These are phyloP conservation scores for Phaedon cochleariae DNA, from an alignment of 2,888 invertebrate species.

Conservation along the genomic window DNA sequence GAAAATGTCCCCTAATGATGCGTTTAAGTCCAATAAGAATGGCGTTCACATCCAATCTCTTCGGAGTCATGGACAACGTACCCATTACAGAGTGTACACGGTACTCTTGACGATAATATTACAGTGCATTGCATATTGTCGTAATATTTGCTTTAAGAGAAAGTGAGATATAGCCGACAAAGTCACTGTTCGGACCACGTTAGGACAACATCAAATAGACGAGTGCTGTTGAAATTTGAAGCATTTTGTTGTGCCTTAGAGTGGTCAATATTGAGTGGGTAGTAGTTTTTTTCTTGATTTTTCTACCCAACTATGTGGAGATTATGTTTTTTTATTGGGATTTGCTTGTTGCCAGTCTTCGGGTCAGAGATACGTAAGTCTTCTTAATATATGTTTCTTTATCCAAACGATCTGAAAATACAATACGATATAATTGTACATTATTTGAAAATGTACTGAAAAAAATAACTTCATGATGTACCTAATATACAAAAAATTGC, in stretches of 20 bases:
- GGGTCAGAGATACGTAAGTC: conserved; percentile 30
- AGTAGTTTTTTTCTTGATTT: neutral
- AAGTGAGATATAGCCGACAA: conserved; percentile 28
- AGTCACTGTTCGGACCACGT: conserved; percentile 51
- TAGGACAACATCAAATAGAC: conserved; percentile 48
- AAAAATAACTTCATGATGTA: too few relatives aligned
- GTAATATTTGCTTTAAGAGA: conserved; percentile 25
- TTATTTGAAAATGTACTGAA: too few relatives aligned
- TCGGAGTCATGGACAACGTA: conserved; percentile 22
- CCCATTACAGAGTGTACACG: conserved; percentile 21
- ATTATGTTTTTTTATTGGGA: conserved; percentile 18
- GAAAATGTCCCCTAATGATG: neutral
- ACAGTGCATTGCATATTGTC: conserved; percentile 19
- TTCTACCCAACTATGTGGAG: conserved; percentile 24
- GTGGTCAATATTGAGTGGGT: neutral
- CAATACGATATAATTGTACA: too few relatives aligned
- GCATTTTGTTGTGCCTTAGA: neutral
- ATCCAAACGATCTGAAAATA: too few relatives aligned
- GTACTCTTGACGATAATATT: conserved; percentile 25
- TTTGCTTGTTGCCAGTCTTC: conserved; percentile 18
- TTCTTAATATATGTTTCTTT: neutral
- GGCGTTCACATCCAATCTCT: conserved; percentile 12
- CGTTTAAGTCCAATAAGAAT: conserved; percentile 4
- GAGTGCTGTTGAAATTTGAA: conserved; percentile 20
- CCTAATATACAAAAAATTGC: too few relatives aligned